Evolutionary conservation across 2,113 vertebrate genomes (phyloP).

Genomic region (Pachycephala philippinensis): DNA sequence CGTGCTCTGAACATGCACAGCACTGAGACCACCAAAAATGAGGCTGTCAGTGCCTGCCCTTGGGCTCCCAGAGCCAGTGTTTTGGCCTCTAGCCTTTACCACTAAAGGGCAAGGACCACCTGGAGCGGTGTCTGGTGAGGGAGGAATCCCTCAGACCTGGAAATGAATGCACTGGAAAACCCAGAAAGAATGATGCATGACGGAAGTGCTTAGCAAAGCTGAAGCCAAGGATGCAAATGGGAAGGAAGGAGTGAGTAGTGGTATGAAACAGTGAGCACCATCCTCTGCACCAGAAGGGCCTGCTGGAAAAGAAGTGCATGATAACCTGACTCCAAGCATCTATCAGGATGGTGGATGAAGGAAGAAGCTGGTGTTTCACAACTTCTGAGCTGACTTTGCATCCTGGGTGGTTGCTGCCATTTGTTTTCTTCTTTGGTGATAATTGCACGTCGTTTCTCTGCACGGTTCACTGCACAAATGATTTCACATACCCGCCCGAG

Average conservation of each 20-base stretch:
- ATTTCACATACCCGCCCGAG: not conserved
- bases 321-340: not conserved
- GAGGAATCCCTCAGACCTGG: not conserved
- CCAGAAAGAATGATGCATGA: not conserved
- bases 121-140: not conserved
- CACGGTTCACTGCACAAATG: conserved; percentile 16
- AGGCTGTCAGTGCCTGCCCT: not conserved
- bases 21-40: not conserved
- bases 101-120: not conserved
- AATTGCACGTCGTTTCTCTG: not conserved
- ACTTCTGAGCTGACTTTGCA: conserved; percentile 3
- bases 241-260: not conserved
- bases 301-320: not conserved
- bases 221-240: not conserved
- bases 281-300: not conserved
- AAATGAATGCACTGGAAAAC: not conserved
- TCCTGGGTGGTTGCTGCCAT: conserved; percentile 2
- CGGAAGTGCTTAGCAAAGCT: not conserved
- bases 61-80: not conserved
- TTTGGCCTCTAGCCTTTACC: not conserved
- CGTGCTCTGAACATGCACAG: not conserved
- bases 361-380: not conserved
- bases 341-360: not conserved
- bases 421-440: conserved; percentile 34
- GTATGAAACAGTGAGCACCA: not conserved